These are phyloP conservation scores for Pteropus rufus DNA, from an alignment of 2,797 vertebrate genomes.

Conservation along the genomic window DNA sequence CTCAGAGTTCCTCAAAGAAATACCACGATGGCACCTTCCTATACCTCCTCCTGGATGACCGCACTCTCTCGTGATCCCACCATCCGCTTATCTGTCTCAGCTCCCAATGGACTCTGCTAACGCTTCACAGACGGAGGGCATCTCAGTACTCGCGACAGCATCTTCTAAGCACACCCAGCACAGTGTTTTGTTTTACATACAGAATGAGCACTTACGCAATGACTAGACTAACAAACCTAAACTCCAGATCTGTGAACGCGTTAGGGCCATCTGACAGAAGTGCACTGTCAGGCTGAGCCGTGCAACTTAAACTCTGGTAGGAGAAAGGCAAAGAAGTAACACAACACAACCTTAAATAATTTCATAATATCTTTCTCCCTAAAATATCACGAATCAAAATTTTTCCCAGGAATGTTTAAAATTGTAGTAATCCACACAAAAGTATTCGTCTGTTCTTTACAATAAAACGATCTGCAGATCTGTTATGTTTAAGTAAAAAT, in stretches of 20 bases:
- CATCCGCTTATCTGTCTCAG: not conserved
- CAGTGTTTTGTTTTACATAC: not conserved
- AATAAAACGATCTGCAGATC: not conserved
- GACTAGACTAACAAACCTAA: not conserved
- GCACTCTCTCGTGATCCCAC: not conserved
- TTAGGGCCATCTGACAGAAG: not conserved
- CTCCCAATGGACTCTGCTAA: not conserved
- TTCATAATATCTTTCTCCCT: not conserved
- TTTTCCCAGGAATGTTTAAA: not conserved
- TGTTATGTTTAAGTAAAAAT: conserved; percentile 15
- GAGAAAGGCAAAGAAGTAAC: not conserved
- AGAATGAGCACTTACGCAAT: not conserved
- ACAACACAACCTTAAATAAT: not conserved
- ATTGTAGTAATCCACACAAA: not conserved
- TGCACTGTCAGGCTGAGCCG: not conserved
- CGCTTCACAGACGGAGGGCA: not conserved
- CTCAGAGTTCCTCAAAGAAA: not conserved
- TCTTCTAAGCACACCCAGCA: not conserved
- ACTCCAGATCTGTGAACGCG: not conserved
- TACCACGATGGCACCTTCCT: not conserved
- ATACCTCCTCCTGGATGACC: not conserved
- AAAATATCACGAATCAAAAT: not conserved
- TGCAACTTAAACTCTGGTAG: not conserved
- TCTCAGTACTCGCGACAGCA: not conserved
- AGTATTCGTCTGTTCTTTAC: not conserved